phyloP scores from a whole-genome alignment of 23 tunicate species.

The Halocynthia roretzi region DNA sequence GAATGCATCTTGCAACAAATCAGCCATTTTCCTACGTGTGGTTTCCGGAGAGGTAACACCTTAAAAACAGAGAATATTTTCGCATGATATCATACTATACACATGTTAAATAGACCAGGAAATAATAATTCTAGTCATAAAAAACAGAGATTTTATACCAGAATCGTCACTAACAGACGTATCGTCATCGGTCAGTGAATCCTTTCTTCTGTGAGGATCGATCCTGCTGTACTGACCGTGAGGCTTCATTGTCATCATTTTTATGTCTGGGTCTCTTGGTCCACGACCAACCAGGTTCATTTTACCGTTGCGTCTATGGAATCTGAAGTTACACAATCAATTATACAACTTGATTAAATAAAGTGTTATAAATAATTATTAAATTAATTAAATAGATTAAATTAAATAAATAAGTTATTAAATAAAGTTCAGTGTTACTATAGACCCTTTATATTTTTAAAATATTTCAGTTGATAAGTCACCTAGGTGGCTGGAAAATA shows the following conservation, averaged over 20 bases:
- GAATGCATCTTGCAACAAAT: slow-evolving; percentile 37
- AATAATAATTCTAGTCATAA: not conserved
- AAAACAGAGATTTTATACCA: not conserved
- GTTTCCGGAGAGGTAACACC: slow-evolving; percentile 22
- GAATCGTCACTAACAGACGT: not conserved
- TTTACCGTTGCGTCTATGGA: not conserved
- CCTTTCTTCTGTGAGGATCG: not conserved
- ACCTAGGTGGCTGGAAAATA: too few relatives aligned
- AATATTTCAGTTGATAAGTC: too few relatives aligned
- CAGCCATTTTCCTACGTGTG: slow-evolving; percentile 30
- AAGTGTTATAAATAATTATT: too few relatives aligned
- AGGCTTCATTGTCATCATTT: too few relatives aligned
- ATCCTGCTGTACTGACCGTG: not conserved
- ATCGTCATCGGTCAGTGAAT: not conserved
- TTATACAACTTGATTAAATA: too few relatives aligned
- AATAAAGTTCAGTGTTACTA: too few relatives aligned
- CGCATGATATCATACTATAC: not conserved
- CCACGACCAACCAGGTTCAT: not conserved
- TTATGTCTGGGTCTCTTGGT: not conserved
- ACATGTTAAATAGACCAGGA: not conserved
- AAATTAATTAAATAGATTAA: too few relatives aligned
- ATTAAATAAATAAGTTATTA: too few relatives aligned
- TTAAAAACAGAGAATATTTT: not conserved
- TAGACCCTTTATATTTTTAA: too few relatives aligned
- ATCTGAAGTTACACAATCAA: not conserved